Conservation (phyloP, 2,888 invertebrate genomes). For the Nomada hirtipes region DNA sequence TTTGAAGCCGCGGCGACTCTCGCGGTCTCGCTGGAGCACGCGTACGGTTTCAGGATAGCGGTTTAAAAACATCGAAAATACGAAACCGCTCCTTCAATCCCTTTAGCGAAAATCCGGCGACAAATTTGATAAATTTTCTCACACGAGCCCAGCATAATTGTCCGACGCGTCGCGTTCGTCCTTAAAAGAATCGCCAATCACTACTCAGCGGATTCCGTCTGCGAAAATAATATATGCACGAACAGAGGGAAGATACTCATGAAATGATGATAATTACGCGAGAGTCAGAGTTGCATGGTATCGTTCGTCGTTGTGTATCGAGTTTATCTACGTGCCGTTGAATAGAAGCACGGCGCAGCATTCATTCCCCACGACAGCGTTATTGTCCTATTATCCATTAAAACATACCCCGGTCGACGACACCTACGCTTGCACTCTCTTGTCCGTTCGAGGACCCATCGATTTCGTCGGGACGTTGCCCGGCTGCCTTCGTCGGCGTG, state of each 20-base stretch:
- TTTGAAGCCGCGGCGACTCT: slow-evolving; percentile 19
- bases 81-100: not conserved
- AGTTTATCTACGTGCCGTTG: slow-evolving; percentile 62
- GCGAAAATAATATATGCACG: slow-evolving; percentile 10
- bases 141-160: no score
- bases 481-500: slow-evolving; percentile 57
- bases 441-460: slow-evolving; percentile 61
- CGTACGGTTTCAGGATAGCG: not conserved
- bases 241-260: slow-evolving; percentile 47
- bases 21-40: slow-evolving; percentile 24
- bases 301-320: slow-evolving; percentile 59
- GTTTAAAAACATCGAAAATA: slow-evolving; percentile 22
- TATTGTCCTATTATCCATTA: slow-evolving; percentile 77
- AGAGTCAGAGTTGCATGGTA: slow-evolving; percentile 24
- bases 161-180: not conserved
- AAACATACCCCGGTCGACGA: slow-evolving; percentile 69
- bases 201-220: not conserved
- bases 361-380: slow-evolving; percentile 41
- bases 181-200: not conserved
- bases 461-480: slow-evolving; percentile 68
- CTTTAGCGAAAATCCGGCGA: not conserved
- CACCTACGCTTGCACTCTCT: slow-evolving; percentile 19
- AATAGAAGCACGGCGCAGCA: slow-evolving; percentile 53
- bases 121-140: no score
- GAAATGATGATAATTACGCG: slow-evolving; percentile 61